Conservation (phyloP, 1,140 invertebrate genomes). For the Dendroctonus ponderosae region DNA sequence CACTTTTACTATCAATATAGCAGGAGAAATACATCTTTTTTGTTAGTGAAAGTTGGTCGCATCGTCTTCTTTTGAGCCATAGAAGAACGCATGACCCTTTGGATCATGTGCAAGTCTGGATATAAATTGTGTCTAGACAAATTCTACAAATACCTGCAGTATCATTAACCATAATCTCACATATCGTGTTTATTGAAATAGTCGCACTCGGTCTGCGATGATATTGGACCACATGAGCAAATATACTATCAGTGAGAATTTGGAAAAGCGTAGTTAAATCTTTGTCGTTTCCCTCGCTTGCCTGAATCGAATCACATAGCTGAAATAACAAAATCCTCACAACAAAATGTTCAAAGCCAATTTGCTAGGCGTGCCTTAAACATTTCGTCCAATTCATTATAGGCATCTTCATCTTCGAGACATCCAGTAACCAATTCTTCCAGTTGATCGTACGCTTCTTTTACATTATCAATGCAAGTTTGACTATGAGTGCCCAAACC, state of each 20-base stretch:
- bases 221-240: constrained; percentile 86
- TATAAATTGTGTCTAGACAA: not conserved
- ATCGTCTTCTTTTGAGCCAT: too few species aligned
- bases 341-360: too few species aligned
- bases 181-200: constrained; percentile 78
- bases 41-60: too few species aligned
- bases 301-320: constrained; percentile 43
- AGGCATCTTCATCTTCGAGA: constrained; percentile 10
- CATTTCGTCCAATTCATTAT: constrained; percentile 4
- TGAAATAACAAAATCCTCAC: not conserved
- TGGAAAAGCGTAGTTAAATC: constrained; percentile 74
- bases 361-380: not conserved
- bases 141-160: constrained; percentile 49
- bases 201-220: constrained; percentile 67
- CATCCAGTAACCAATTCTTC: constrained; percentile 15
- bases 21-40: too few species aligned
- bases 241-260: constrained; percentile 40
- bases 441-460: constrained; percentile 14
- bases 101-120: too few species aligned
- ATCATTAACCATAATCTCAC: constrained; percentile 70
- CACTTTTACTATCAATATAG: not conserved
- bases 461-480: constrained; percentile 8
- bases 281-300: constrained; percentile 55
- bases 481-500: constrained; percentile 14
- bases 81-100: too few species aligned